A percentile compares a stretch with the other conserved stretches of the same genome.
These are phyloP conservation scores for Cenopis cana DNA, from an alignment of 2,888 invertebrate genomes.

Conservation along the genomic window DNA sequence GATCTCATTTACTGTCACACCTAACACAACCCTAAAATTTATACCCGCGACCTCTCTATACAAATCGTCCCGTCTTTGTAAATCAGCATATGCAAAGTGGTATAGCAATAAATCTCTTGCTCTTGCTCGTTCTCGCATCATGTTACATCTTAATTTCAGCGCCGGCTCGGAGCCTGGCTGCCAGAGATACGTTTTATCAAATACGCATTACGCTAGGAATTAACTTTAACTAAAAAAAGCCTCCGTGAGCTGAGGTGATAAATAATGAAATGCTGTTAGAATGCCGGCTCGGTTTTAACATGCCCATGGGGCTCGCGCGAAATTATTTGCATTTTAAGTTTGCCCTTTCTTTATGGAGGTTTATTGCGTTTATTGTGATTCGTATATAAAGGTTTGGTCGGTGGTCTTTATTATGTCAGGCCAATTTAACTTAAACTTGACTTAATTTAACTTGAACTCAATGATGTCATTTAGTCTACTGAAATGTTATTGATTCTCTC, in stretches of 20 bases:
- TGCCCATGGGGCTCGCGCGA: constrained; percentile 76
- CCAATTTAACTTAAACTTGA: constrained; percentile 1
- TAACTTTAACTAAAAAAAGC: constrained; percentile 76
- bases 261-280: constrained; percentile 81
- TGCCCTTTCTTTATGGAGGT: constrained; percentile 68
- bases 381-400: constrained; percentile 16
- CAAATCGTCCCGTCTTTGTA: constrained; percentile 77
- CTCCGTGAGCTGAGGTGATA: constrained; percentile 77
- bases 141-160: constrained; percentile 86
- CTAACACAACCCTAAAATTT: constrained; percentile 53
- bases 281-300: constrained; percentile 79
- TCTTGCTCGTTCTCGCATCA: constrained; percentile 86
- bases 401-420: constrained; percentile 5
- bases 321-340: constrained; percentile 80
- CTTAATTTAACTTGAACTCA: too few relatives aligned
- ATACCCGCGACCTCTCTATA: constrained; percentile 62
- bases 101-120: constrained; percentile 85
- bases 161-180: constrained; percentile 82
- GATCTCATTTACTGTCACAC: constrained; percentile 51
- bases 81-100: constrained; percentile 87
- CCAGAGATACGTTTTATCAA: constrained; percentile 84
- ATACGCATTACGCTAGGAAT: constrained; percentile 83
- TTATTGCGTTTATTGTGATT: constrained; percentile 34
- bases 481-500: neutral
- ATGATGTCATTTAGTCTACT: neutral